Evolutionary conservation across 2,888 invertebrate genomes (phyloP), one percentile per base, ranked within the genome.

Genomic region (Catocala fraxini): DNA sequence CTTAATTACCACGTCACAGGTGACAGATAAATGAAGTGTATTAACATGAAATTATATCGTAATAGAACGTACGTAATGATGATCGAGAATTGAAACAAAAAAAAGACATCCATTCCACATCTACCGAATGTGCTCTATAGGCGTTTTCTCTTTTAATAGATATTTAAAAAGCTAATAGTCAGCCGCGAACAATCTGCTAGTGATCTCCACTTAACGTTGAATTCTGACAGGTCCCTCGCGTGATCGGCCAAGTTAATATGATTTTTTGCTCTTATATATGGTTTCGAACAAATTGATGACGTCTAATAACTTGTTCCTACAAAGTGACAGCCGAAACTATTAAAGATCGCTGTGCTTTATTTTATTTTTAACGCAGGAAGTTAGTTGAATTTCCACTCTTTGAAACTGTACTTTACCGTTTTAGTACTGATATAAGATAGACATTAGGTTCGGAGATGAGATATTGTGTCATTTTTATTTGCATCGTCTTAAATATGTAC

Each of bases 181-280:
- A 47, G 13, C 5, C 47, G 47, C 33, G 25, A 11, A 33, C 33
- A 1, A 48, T 34, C 4, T 34, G 33, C 6, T 34, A 25, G 25
- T 7, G 15, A 6, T 46, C 41, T 62, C 34, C 49, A 51, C 51
- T 56, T 64, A 65, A 53, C n/a, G 78, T 81, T 79, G 62, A 79
- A 75, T 86, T 88, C 85, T 85, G 90, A 89, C 88, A 86, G 89
- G 77, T 81, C 79, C 72, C 71, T 90, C 83, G 89, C 90, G 90
- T 90, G 90, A 87, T 88, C 80, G 79, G 77, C 79, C 79, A 76
- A 76, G 74, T 78, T 86, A 86, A 84, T 87, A 82, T 75, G 76
- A 86, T 87, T 83, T 46, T 88, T 84, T 80, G 75, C 66, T 68
- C 79, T 77, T 77, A 82, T 82, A 81, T 76, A 80, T 74, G 82